Evolutionary conservation across 2,888 invertebrate genomes (phyloP).

Genomic region (Nomada fabriciana): DNA sequence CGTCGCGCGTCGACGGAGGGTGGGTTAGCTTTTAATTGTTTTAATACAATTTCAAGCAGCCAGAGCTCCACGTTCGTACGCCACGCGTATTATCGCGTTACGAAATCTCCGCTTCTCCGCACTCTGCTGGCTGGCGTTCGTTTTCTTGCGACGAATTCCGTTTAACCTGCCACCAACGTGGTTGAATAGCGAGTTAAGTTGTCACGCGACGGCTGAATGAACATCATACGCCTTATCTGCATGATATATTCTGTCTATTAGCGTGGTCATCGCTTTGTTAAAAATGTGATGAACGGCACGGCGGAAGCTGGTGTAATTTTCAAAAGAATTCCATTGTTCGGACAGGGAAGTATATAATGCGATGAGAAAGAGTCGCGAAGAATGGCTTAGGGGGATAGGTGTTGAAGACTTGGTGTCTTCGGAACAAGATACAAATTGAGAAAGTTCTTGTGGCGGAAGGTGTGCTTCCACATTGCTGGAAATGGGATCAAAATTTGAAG

Average conservation of each 20-base stretch:
- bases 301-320: slow-evolving; percentile 21
- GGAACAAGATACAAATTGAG: no score
- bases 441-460: no score
- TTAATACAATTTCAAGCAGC: slow-evolving; percentile 43
- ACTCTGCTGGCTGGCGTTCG: slow-evolving; percentile 9
- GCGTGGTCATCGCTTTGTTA: slow-evolving; percentile 42
- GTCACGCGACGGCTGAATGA: slow-evolving; percentile 50
- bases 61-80: slow-evolving; percentile 1
- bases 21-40: slow-evolving; percentile 42
- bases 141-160: slow-evolving; percentile 48
- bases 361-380: slow-evolving; percentile 1
- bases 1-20: slow-evolving; percentile 4
- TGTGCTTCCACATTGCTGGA: no score
- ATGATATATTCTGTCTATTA: slow-evolving; percentile 46
- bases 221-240: slow-evolving; percentile 42
- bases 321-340: slow-evolving; percentile 8
- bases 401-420: neutral
- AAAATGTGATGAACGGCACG: slow-evolving; percentile 26
- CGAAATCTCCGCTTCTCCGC: slow-evolving; percentile 19
- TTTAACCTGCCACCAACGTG: slow-evolving; percentile 23
- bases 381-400: neutral
- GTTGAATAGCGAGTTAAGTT: slow-evolving; percentile 43
- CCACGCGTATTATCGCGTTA: slow-evolving; percentile 47
- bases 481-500: no score
- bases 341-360: neutral